Base-by-base conservation (phyloP, 2,797 vertebrate species). In the Petrocephalus schoutedeni region DNA sequence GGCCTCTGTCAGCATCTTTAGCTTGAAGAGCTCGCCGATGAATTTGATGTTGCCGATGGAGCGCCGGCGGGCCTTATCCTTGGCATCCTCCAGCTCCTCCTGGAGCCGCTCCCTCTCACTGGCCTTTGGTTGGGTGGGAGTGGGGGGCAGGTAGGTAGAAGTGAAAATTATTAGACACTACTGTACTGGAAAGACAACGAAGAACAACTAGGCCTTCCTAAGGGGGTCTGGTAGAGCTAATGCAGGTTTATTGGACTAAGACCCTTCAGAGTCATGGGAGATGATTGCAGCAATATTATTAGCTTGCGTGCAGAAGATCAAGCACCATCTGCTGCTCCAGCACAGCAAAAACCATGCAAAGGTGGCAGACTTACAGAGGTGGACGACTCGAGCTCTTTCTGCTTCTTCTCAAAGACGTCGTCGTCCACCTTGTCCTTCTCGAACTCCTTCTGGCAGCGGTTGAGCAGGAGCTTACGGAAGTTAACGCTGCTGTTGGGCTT, bases 21-120 rank as follows among this genome's bases (percentile, higher is more conserved):
- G 94, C 87, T 97, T 97, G 91, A 97, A 97, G 12, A 97, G 96
- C 88, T 97, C 97, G 0, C 97, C 97, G 0, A 97, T 97, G 91
- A 97, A 97, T 89, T 96, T 97, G 36, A 97, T 97, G 91, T 97
- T 97, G 10, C 97, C 97, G 0, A 97, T 97, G 90, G 97, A 97
- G 88, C 97, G 95, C 88, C 96, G 93, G 1, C 97, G 95, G 10
- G 97, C 97, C 91, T 96, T 97, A 95, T 97, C 97, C 94, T 96
- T 97, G 64, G 96, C 96, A 89, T 97, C 96, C 9, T 97, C 96
- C 86, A 97, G 95, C 89, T 97, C 97, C 0, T 97, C 97, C 0
- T 96, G 97, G 84, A 97, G 95, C 85, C 95, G 92, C 0, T 96
- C 96, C 90, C 93, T 95, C 91, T 88, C 87, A 6, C 59, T 88